Evolutionary conservation across 2,113 vertebrate species (phyloP), one percentile per base, ranked within the genome.

Genomic region (Trogon melanurus): DNA sequence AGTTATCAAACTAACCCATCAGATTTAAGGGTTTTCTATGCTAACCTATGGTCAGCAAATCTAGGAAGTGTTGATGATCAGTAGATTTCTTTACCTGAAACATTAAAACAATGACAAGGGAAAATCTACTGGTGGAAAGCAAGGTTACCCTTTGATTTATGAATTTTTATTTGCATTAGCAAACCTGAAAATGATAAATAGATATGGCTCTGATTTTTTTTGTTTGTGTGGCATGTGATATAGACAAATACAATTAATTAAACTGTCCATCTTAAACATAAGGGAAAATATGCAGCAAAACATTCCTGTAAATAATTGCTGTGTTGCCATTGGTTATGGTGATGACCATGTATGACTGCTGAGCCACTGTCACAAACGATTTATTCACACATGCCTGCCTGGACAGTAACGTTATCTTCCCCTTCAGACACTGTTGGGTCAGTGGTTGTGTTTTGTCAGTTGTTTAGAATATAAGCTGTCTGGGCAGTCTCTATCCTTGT

Each of bases 91-190:
- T 88, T 79, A 34, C 9, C 4, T 60, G 16, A 67, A 90, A 50
- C 18, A n/a, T 41, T 92, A 69, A 88, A 71, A 9, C 5, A 75
- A 56, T 34, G 45, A 18, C 34, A 50, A 5, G 5, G 44, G 51
- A 34, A 91, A 94, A 88, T 78, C 41, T 47, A 11, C 32, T 18
- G 9, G 45, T 89, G 2, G 16, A 81, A 67, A 89, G 71, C n/a
- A 47, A 89, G 41, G 27, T 86, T 51, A 50, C 80, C 8, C 38
- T 91, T 38, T 64, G 67, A 82, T 88, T 89, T 47, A 30, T 88
- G 29, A 75, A 83, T 66, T 94, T 89, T 95, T 88, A 47, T 89
- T 92, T 93, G 51, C 4, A 18, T 36, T 88, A 90, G 30, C 70
- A 91, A 56, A 5, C 16, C 53, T 92, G 57, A 94, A 87, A 83